Percentiles rank a stretch among this genome's conserved stretches.
Evolutionary conservation across 1,140 invertebrate genomes (phyloP).

Genomic region (Lordiphosa collinella): DNA sequence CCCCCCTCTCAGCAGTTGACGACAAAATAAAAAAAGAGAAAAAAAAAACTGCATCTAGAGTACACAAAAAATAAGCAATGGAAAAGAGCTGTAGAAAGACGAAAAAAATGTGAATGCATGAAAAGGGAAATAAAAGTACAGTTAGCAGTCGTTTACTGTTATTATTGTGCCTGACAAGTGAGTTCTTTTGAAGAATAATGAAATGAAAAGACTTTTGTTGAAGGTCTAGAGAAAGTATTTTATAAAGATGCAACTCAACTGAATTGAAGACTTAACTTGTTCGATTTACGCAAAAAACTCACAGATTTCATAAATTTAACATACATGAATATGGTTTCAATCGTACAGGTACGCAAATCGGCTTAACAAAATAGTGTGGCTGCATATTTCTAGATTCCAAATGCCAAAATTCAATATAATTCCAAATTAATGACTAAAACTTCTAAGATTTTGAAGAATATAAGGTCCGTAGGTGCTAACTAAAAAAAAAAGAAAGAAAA

Average conservation of each 20-base stretch:
- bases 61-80: conserved; percentile 1
- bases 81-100: not conserved
- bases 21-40: conserved; percentile 13
- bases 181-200: too few relatives aligned
- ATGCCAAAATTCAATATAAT: not conserved
- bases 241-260: too few relatives aligned
- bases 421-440: not conserved
- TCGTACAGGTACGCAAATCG: too few relatives aligned
- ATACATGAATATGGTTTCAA: too few relatives aligned
- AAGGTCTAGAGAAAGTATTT: too few relatives aligned
- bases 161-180: too few relatives aligned
- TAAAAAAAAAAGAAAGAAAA: too few relatives aligned
- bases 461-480: too few relatives aligned
- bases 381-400: not conserved
- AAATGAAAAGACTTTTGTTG: too few relatives aligned
- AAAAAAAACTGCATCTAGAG: conserved; percentile 50
- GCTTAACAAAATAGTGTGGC: not conserved
- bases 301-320: too few relatives aligned
- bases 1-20: conserved; percentile 24
- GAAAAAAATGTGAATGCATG: conserved; percentile 3
- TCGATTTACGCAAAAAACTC: too few relatives aligned
- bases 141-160: not conserved
- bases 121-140: conserved; percentile 6
- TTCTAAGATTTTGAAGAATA: not conserved
- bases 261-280: too few relatives aligned